These are phyloP conservation scores for Tetragnatha versicolor DNA, from an alignment of 1,140 invertebrate genomes.

Conservation along the genomic window DNA sequence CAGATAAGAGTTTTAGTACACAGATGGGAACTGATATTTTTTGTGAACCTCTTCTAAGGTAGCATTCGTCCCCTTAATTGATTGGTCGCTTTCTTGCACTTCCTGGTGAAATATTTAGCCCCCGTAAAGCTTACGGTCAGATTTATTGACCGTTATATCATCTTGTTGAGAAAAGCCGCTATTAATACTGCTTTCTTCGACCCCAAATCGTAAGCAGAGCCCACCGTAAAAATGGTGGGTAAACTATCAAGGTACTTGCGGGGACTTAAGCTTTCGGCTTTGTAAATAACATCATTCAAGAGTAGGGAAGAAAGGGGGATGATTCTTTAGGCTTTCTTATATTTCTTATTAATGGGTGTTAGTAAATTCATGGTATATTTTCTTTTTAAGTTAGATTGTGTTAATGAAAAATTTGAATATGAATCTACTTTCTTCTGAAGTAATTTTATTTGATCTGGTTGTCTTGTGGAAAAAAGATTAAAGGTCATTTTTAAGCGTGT, in stretches of 20 bases:
- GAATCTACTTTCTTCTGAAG: too few relatives aligned
- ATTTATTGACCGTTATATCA: conserved; percentile 51
- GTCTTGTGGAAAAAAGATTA: too few relatives aligned
- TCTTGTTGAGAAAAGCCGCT: conserved; percentile 2
- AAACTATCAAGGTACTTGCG: conserved; percentile 1
- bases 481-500: too few relatives aligned
- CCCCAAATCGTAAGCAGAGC: neutral
- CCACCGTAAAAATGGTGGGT: conserved; percentile 6
- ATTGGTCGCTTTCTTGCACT: conserved; percentile 36
- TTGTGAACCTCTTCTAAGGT: neutral
- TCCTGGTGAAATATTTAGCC: conserved; percentile 46
- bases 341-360: too few relatives aligned
- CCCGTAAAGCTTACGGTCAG: conserved; percentile 43
- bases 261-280: conserved; percentile 8
- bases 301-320: too few relatives aligned
- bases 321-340: too few relatives aligned
- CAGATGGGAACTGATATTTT: neutral
- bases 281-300: conserved; percentile 22
- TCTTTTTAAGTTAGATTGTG: too few relatives aligned
- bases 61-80: conserved; percentile 34
- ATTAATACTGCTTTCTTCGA: conserved; percentile 41
- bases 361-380: too few relatives aligned
- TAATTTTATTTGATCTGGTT: too few relatives aligned
- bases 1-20: too few relatives aligned
- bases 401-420: too few relatives aligned